Evolutionary conservation across 1,140 invertebrate species (phyloP).

Genomic region (Orius insidiosus): DNA sequence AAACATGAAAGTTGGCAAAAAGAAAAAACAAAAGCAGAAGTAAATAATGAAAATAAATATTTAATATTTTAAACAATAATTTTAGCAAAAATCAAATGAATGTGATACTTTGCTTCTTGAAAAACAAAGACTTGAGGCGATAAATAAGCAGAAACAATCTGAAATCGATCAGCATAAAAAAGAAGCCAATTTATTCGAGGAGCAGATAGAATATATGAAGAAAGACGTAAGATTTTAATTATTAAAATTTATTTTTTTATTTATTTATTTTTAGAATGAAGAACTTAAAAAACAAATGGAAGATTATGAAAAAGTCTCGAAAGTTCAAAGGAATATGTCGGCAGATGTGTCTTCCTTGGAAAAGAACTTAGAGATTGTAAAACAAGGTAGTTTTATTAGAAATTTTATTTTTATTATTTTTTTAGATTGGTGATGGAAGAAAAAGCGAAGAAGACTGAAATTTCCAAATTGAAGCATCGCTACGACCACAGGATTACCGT

Average conservation of each 20-base stretch:
- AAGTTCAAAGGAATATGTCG: conserved; percentile 59
- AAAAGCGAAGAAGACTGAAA: conserved; percentile 62
- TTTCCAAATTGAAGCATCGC: conserved; percentile 67
- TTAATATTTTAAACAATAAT: background rate
- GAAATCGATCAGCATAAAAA: conserved; percentile 55
- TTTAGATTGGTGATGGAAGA: conserved; percentile 53
- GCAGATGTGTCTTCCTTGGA: conserved; percentile 54
- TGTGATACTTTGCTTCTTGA: conserved; percentile 27
- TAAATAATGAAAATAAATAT: conserved; percentile 22
- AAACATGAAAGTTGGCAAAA: conserved; percentile 54
- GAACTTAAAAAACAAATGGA: conserved; percentile 62
- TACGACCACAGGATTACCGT: conserved; percentile 76
- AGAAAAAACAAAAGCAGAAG: conserved; percentile 54
- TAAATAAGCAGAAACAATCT: conserved; percentile 51
- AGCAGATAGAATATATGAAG: conserved; percentile 48
- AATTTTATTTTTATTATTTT: too few relatives aligned
- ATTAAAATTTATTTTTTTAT: background rate
- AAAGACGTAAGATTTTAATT: conserved; percentile 31
- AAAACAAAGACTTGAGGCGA: conserved; percentile 44
- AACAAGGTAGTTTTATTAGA: conserved; percentile 38
- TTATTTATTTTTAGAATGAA: conserved; percentile 42
- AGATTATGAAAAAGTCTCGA: conserved; percentile 68
- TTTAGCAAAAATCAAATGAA: conserved; percentile 44
- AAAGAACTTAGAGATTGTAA: conserved; percentile 54
- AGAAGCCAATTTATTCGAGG: conserved; percentile 48